Conservation (phyloP, 2,888 invertebrate genomes). For the Scelioninae gen. 1 region DNA sequence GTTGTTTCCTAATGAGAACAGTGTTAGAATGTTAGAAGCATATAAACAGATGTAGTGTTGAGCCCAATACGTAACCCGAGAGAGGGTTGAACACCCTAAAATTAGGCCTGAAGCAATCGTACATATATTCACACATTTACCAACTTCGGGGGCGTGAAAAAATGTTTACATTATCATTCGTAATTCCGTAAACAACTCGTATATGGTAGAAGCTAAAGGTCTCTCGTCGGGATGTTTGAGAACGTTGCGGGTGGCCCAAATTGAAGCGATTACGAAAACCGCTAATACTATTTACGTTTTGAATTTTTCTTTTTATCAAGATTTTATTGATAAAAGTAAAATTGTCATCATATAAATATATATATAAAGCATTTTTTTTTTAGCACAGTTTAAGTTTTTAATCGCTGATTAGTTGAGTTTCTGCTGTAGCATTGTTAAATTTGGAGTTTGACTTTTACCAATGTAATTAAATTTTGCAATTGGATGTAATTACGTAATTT, state of each 20-base stretch:
- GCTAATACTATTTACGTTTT: slow-evolving; percentile 48
- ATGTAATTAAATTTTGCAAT: background rate
- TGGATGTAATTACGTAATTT: slow-evolving; percentile 7
- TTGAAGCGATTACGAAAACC: slow-evolving; percentile 66
- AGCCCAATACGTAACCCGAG: slow-evolving; percentile 69
- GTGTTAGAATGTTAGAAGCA: slow-evolving; percentile 74
- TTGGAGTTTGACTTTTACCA: too few species aligned
- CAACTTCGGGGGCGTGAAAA: slow-evolving; percentile 82
- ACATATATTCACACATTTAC: slow-evolving; percentile 74
- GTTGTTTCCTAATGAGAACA: slow-evolving; percentile 71
- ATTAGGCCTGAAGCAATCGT: slow-evolving; percentile 81
- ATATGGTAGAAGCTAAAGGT: slow-evolving; percentile 68
- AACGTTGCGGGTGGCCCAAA: slow-evolving; percentile 82
- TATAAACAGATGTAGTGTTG: slow-evolving; percentile 76
- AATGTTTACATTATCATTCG: slow-evolving; percentile 85
- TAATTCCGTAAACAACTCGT: slow-evolving; percentile 83
- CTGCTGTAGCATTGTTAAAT: too few species aligned
- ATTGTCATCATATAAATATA: too few species aligned
- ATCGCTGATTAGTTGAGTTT: too few species aligned
- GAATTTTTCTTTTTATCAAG: too few species aligned
- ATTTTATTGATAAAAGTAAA: too few species aligned
- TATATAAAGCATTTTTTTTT: too few species aligned
- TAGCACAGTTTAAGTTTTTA: too few species aligned
- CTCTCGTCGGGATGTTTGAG: slow-evolving; percentile 65
- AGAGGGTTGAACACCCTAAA: slow-evolving; percentile 83